Evolutionary conservation across 2,797 vertebrate genomes (phyloP).

Genomic region (Sparus aurata): DNA sequence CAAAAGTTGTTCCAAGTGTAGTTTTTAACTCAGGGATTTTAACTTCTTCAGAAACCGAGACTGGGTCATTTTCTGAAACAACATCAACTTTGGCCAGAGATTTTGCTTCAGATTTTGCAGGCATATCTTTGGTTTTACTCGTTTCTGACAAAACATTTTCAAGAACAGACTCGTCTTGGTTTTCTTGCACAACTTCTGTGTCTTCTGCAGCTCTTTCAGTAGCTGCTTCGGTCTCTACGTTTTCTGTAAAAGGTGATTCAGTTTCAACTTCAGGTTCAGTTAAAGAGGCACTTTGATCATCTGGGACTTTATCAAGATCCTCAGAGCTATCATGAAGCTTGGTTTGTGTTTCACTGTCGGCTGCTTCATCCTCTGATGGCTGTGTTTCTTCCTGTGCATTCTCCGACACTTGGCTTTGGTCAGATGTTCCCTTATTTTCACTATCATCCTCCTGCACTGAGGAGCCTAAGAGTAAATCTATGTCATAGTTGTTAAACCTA

Average conservation of each 20-base stretch:
- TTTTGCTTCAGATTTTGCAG: slow-evolving; percentile 68
- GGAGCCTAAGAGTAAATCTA: slow-evolving; percentile 87
- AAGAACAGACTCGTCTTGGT: slow-evolving; percentile 5
- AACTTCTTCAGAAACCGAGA: slow-evolving; percentile 80
- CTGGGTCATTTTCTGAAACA: slow-evolving; percentile 60
- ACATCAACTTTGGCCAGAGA: slow-evolving; percentile 65
- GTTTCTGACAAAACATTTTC: slow-evolving; percentile 79
- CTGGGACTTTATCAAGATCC: slow-evolving; percentile 40
- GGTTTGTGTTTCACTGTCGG: slow-evolving; percentile 32
- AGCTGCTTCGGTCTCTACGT: slow-evolving; percentile 29
- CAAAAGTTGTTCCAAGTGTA: slow-evolving; percentile 89
- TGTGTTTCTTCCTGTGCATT: slow-evolving; percentile 37
- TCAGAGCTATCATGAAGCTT: slow-evolving; percentile 43
- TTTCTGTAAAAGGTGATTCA: slow-evolving; percentile 58
- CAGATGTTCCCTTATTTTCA: slow-evolving; percentile 40
- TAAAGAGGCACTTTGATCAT: slow-evolving; percentile 64
- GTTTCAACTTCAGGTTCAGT: slow-evolving; percentile 36
- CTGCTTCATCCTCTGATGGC: slow-evolving; percentile 31
- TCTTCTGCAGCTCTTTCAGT: slow-evolving; percentile 36
- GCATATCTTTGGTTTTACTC: slow-evolving; percentile 83
- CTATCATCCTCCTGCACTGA: slow-evolving; percentile 30
- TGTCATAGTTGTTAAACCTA: slow-evolving; percentile 91
- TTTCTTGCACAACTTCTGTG: slow-evolving; percentile 26
- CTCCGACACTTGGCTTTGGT: slow-evolving; percentile 49
- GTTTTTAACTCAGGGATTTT: slow-evolving; percentile 87